Evolutionary conservation across 2,888 invertebrate genomes (phyloP), one percentile per base, ranked within the genome.

Genomic region (Polymixis flavicincta): DNA sequence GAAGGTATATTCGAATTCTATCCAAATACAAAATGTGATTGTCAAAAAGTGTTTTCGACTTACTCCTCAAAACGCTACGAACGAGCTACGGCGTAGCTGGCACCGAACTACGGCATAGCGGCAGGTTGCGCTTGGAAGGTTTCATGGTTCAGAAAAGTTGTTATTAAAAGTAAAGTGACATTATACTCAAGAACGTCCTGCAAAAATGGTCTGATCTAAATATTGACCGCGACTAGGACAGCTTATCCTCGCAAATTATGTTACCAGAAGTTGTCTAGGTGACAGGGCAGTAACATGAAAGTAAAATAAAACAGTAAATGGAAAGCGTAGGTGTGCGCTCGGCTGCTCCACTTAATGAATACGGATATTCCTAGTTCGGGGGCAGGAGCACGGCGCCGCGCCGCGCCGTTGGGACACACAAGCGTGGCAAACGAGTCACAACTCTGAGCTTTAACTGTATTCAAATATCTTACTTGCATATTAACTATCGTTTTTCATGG

Each of bases 321-420:
- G n/a, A 48, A 28, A 19, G n/a, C 42, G 48, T n/a, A 37, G 42
- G 17, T 8, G 59, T 17, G 55, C 42, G 61, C 55, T 63, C 61
- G 32, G 17, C 60, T 80, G 55, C 75, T 50, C 25, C 57, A n/a
- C 57, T 28, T 78, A 75, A 78, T 81, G 52, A 81, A 67, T 54
- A 48, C 71, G 52, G 28, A 45, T 67, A 28, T 54, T n/a, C n/a
- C 60, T 22, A 22, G 32, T 9, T n/a, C 28, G 8, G 22, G 8
- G 50, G 22, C 42, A 25, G 14, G 9, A 17, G 14, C 52, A 25
- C 9, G 3, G 25, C 0, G 6, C 65, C 22, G 22, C n/a, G n/a
- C n/a, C n/a, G n/a, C n/a, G 6, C 65, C 22, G 22, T 19, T 11
- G 25, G 25, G 19, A 42, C 42, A 11, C 22, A 28, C 48, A 14